These are phyloP conservation scores for Ostrea edulis DNA, from an alignment of 1,140 invertebrate species.

Conservation along the genomic window DNA sequence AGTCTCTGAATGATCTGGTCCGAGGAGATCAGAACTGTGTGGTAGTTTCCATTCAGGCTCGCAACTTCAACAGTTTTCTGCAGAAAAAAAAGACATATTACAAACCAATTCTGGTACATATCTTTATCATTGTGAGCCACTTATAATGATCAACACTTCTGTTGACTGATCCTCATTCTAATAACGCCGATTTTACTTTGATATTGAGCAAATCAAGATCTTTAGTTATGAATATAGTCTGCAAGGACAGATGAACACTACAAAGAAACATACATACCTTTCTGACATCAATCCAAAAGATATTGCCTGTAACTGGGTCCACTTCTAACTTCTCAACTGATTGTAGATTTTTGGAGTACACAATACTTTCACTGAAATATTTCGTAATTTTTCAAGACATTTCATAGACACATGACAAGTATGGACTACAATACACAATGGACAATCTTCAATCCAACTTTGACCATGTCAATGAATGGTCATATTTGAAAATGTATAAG, in stretches of 20 bases:
- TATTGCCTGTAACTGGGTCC: neutral
- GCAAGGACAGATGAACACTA: neutral
- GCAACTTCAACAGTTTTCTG: slow-evolving; percentile 21
- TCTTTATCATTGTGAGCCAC: too few relatives aligned
- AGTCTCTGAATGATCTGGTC: neutral
- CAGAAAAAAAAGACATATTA: neutral
- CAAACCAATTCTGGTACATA: too few relatives aligned
- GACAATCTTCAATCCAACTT: too few relatives aligned
- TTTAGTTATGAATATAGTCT: too few relatives aligned
- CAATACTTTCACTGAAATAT: neutral
- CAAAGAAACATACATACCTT: neutral
- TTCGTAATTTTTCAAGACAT: neutral
- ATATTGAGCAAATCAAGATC: too few relatives aligned
- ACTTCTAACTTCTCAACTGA: slow-evolving; percentile 13
- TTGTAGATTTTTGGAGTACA: slow-evolving; percentile 5
- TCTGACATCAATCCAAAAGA: neutral
- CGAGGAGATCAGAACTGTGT: neutral
- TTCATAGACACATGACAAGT: too few relatives aligned
- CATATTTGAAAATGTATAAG: too few relatives aligned
- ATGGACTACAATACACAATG: too few relatives aligned
- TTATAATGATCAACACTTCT: too few relatives aligned
- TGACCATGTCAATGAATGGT: too few relatives aligned
- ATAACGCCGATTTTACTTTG: too few relatives aligned
- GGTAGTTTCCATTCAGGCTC: slow-evolving; percentile 1
- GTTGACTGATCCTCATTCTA: too few relatives aligned